Base-by-base conservation (phyloP, 2,888 invertebrate species). In the Aphelenchoides bicaudatus region DNA sequence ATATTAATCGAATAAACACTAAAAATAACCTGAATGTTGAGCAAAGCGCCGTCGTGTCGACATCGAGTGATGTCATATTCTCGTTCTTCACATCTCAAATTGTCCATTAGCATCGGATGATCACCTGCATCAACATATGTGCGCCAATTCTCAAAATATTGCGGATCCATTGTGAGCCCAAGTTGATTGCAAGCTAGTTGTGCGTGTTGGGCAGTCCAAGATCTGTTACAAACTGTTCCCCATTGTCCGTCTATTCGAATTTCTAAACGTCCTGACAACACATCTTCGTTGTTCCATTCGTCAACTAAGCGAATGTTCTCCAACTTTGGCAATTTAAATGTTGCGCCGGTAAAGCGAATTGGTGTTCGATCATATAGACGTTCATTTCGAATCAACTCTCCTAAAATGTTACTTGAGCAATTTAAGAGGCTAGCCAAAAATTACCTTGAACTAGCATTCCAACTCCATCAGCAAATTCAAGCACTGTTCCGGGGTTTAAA, bases 181-280 rank as follows among this genome's bases (percentile, higher is more conserved):
- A 98, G 82, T 81, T 96, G 94, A 80, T 93, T 89, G 76, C 98
- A 64, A 0, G 90, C 91, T 48, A 96, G 82, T 0, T 92, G 90
- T 0, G 98, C 92, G 77, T 91, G 88, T 39, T 86, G 84, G 21
- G 90, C 87, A 43, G 88, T 91, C 93, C 96, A 98, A 46, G 88
- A 89, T 79, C 96, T 90, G 81, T 90, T 90, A 79, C 98, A 98
- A 0, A 98, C 90, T 0, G 94, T 94, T 31, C 96, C 96, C 96
- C 96, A 96, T 79, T 87, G 86, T 0, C 87, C 88, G 59, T 88
- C 75, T 86, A 67, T 43, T 6, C 43, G 85, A 0, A 94, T 86
- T 82, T 86, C 82, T 21, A 82, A 70, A n/a, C 93, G 84, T 0
- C 98, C 98, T 82, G 93, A 91, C 37, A 67, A 61, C 13, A 73